Base-by-base conservation (phyloP, 35 echinoderm and acorn worm genomes). In the Patiria miniata region DNA sequence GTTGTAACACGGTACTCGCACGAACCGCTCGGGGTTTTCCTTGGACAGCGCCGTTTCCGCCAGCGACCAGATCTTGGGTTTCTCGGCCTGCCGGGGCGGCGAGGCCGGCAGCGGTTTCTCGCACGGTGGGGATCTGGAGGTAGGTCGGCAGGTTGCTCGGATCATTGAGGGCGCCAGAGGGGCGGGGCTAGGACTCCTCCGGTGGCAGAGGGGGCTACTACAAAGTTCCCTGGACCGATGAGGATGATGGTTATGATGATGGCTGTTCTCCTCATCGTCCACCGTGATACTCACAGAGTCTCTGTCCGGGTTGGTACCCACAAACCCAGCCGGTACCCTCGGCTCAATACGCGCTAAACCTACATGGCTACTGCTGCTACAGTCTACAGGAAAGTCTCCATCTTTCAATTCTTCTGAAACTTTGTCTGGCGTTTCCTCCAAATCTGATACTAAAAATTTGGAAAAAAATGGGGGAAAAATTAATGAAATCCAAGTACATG, bases 21-120 rank as follows among this genome's bases (percentile, higher is more conserved):
- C 4, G 78, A 61, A 32, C 7, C 73, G 39, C 56, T 88, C 91
- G 37, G 88, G 79, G 22, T 58, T 91, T 12, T 47, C 12, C 52
- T 86, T 91, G 16, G 96, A 94, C 21, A 88, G 91, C 19, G 96
- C 92, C 0, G 96, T 99, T n/a, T 94, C 85, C 16, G 92, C 96
- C 39, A 99, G 39, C 17, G 96, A 99, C 96, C 96, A 99, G 60
- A 99, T 99, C 82, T 99, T 99, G 7, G 96, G 96, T 82, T 99
- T 99, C 19, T 84, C 51, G 37, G 82, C 36, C 29, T 28, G 52
- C 19, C 40, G 37, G 79, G 16, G 8, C 17, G 38, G 39, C 6
- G 38, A 22, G 39, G 57, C 12, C 28, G 19, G 19, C n/a, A n/a
- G n/a, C 12, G 42, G 42, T 47, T 47, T 47, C 23, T 73, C 65